A percentile compares a stretch with the other conserved stretches of the same genome.
phyloP scores from a whole-genome alignment of 2,888 invertebrate genomes.

The Hanleya hanleyi region DNA sequence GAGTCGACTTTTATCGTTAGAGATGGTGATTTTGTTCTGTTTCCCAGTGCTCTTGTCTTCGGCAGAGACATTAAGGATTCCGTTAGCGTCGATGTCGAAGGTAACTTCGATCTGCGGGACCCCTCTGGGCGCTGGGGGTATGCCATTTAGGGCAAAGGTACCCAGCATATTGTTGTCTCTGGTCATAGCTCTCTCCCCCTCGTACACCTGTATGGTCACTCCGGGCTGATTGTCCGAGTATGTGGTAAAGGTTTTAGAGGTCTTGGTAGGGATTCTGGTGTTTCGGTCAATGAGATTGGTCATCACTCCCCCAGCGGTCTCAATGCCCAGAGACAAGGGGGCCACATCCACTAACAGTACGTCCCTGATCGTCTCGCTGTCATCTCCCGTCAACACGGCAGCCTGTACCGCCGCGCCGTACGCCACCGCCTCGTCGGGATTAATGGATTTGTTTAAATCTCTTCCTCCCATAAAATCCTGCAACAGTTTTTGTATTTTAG shows the following conservation, averaged over 20 bases:
- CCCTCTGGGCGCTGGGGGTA: conserved; percentile 67
- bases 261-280: conserved; percentile 69
- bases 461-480: conserved; percentile 64
- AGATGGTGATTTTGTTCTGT: conserved; percentile 87
- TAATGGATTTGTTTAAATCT: conserved; percentile 76
- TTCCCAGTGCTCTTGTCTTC: conserved; percentile 85
- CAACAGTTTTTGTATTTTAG: conserved; percentile 67
- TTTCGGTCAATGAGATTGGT: conserved; percentile 57
- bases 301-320: conserved; percentile 75
- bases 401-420: conserved; percentile 74
- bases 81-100: conserved; percentile 90
- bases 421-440: conserved; percentile 98
- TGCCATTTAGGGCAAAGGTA: conserved; percentile 62
- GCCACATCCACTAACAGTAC: conserved; percentile 83
- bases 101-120: conserved; percentile 78
- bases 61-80: conserved; percentile 78
- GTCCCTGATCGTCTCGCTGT: conserved; percentile 83
- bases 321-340: conserved; percentile 76
- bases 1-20: conserved; percentile 89
- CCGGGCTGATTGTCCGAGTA: conserved; percentile 88
- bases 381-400: conserved; percentile 82
- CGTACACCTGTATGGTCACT: conserved; percentile 79
- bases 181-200: conserved; percentile 96
- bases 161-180: conserved; percentile 85
- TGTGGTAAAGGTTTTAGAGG: conserved; percentile 81